A percentile compares a stretch with the other conserved stretches of the same genome.
phyloP scores from a whole-genome alignment of 2,888 invertebrate genomes.

The Troides oblongomaculatus region DNA sequence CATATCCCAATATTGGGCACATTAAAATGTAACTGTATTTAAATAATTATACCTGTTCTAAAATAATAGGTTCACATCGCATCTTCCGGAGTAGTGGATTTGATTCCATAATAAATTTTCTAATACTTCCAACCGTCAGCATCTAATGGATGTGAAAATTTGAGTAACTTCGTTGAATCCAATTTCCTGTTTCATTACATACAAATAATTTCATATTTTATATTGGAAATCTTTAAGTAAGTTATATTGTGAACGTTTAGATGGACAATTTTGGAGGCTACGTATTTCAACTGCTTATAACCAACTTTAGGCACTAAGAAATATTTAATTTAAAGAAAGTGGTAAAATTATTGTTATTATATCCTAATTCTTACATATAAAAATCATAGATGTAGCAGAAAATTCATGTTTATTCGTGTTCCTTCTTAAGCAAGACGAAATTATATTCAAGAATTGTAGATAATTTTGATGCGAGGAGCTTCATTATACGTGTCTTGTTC shows the following conservation, averaged over 20 bases:
- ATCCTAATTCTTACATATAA: background rate
- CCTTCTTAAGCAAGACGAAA: background rate
- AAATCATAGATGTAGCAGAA: background rate
- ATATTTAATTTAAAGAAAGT: background rate
- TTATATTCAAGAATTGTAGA: background rate
- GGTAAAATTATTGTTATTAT: background rate
- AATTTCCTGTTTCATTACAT: slow-evolving; percentile 13
- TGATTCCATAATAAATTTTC: slow-evolving; percentile 5
- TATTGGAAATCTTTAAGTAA: slow-evolving; percentile 1
- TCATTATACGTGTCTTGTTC: background rate
- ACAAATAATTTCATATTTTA: slow-evolving; percentile 8
- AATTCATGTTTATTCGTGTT: background rate
- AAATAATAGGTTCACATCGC: background rate
- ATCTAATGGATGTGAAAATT: slow-evolving; percentile 4
- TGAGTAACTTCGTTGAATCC: background rate
- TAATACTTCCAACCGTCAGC: background rate
- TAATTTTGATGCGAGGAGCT: background rate
- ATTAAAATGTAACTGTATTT: background rate
- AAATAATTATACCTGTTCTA: background rate
- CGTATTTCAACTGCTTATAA: background rate
- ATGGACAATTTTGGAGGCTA: background rate
- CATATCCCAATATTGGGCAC: background rate
- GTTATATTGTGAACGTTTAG: background rate
- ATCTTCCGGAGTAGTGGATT: background rate
- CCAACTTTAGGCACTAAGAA: background rate